phyloP scores from a whole-genome alignment of 2,797 vertebrate species.

The Limosa lapponica region DNA sequence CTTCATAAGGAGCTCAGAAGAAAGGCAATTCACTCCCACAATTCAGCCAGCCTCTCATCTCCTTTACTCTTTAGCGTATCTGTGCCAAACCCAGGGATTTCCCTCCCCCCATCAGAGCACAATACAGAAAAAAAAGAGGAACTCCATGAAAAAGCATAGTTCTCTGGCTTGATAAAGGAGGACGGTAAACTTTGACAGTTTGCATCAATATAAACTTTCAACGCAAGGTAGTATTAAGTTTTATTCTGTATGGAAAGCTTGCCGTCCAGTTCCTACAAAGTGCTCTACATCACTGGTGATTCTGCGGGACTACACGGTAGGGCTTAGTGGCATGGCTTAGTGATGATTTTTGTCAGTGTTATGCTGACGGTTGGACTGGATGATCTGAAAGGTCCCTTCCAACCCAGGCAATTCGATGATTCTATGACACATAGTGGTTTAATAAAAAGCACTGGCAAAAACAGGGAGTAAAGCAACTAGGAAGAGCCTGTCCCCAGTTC shows the following conservation, averaged over 20 bases:
- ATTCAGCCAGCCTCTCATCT: conserved; percentile 78
- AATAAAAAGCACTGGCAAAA: conserved; percentile 85
- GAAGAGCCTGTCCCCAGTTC: conserved; percentile 80
- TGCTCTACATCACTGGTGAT: conserved; percentile 79
- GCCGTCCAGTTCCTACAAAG: conserved; percentile 84
- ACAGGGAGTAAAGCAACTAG: conserved; percentile 81
- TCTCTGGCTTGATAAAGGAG: conserved; percentile 84
- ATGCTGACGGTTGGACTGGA: background rate
- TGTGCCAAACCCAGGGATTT: conserved; percentile 54
- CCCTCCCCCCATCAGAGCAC: conserved; percentile 73
- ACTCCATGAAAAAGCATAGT: conserved; percentile 84
- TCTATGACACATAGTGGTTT: conserved; percentile 80
- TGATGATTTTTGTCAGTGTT: background rate
- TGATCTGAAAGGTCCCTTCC: background rate
- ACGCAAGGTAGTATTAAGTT: background rate
- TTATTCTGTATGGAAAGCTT: conserved; percentile 79
- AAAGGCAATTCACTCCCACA: conserved; percentile 85
- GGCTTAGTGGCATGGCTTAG: background rate
- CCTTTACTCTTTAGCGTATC: conserved; percentile 82
- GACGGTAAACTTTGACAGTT: conserved; percentile 81
- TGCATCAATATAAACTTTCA: conserved; percentile 17
- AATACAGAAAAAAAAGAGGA: conserved; percentile 76
- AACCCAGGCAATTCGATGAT: background rate
- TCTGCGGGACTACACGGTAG: conserved; percentile 79
- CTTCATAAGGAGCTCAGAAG: conserved; percentile 86